A percentile compares a stretch with the other conserved stretches of the same genome.
Conservation (phyloP, 1,140 invertebrate genomes). For the Coboldia fuscipes region DNA sequence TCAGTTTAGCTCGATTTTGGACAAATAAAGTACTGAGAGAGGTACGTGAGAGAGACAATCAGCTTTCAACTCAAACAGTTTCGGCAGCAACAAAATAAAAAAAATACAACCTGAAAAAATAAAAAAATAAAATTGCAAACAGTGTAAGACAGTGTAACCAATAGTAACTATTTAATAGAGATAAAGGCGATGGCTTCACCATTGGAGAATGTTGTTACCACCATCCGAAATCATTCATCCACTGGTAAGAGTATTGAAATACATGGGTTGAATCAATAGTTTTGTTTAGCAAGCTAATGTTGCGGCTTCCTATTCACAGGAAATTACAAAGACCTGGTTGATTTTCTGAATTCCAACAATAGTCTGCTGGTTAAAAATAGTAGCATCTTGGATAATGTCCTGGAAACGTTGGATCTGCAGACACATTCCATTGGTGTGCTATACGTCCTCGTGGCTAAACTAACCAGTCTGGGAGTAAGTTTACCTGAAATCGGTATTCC, state of each 20-base stretch:
- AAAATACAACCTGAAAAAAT: too few species aligned
- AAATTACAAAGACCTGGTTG: constrained; percentile 58
- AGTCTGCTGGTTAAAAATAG: constrained; percentile 63
- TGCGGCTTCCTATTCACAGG: constrained; percentile 26
- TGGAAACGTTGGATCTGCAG: constrained; percentile 71
- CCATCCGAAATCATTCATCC: too few species aligned
- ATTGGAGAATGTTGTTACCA: too few species aligned
- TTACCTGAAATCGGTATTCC: not conserved
- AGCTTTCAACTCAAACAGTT: too few species aligned
- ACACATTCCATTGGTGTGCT: constrained; percentile 74
- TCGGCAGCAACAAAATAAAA: too few species aligned
- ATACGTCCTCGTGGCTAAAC: constrained; percentile 62
- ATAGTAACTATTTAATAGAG: too few species aligned
- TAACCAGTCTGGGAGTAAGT: constrained; percentile 28
- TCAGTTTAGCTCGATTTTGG: too few species aligned
- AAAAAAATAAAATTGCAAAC: too few species aligned
- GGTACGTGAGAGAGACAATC: too few species aligned
- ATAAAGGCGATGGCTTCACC: too few species aligned
- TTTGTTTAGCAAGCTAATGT: not conserved
- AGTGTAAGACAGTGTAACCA: too few species aligned
- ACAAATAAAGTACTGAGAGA: too few species aligned
- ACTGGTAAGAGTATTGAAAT: not conserved
- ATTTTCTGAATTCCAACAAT: constrained; percentile 55
- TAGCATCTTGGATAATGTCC: constrained; percentile 66
- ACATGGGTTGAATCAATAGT: not conserved